These are phyloP conservation scores for Tachina grossa DNA, from an alignment of 2,888 invertebrate genomes.

Conservation along the genomic window DNA sequence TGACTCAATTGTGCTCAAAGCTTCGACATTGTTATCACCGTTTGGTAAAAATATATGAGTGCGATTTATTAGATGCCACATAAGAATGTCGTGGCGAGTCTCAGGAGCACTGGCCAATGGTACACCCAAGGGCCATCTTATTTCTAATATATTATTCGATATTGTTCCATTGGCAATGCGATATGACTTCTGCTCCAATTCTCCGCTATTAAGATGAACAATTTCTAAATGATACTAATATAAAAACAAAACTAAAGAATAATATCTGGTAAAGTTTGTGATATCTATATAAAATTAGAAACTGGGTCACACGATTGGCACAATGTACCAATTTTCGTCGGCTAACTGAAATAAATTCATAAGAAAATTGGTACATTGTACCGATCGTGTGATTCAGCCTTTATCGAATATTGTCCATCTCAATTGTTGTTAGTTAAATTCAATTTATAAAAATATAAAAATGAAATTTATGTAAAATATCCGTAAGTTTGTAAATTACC, in stretches of 20 bases:
- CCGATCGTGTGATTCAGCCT: no score
- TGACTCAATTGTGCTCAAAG: conserved; percentile 86
- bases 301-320: no score
- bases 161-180: conserved; percentile 83
- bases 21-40: conserved; percentile 88
- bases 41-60: conserved; percentile 92
- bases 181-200: conserved; percentile 81
- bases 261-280: neutral
- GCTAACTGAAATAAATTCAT: no score
- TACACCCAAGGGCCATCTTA: conserved; percentile 90
- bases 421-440: no score
- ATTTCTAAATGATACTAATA: conserved; percentile 83
- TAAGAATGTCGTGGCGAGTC: conserved; percentile 91
- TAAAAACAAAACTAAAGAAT: conserved; percentile 28
- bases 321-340: no score
- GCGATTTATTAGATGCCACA: conserved; percentile 93
- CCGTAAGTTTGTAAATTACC: neutral
- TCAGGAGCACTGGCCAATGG: conserved; percentile 87
- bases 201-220: conserved; percentile 79
- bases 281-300: neutral
- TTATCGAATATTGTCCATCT: no score
- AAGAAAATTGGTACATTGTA: no score
- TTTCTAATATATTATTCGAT: conserved; percentile 84
- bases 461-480: neutral
- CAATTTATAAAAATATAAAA: conserved; percentile 19